Evolutionary conservation across 2,113 vertebrate species (phyloP), one percentile per base, ranked within the genome.

Genomic region (Drymodes brunneopygia): DNA sequence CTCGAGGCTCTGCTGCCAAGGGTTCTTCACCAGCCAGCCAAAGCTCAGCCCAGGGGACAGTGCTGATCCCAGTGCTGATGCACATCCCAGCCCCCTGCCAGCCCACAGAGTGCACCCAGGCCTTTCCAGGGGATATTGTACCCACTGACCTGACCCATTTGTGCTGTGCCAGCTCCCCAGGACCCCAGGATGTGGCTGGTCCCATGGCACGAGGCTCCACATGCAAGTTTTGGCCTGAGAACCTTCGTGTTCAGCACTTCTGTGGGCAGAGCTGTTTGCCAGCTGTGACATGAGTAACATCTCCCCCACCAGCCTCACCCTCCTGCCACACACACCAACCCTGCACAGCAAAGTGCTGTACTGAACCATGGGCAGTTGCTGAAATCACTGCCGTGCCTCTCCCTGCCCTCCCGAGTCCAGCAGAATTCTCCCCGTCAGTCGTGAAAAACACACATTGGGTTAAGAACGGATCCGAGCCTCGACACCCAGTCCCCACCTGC

Each of bases 251-350:
- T 86, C 17, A 1, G 61, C 58, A 5, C 70, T 28, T 74, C 71
- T 62, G 40, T 3, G 70, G n/a, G 6, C 66, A 61, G 45, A 57
- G 78, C 73, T 29, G 21, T 8, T 58, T 12, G 6, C 92, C 93
- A 79, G 83, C 65, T 72, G 90, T 85, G 89, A 22, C 65, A 90
- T 6, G 28, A 80, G 83, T 24, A 60, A 70, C 74, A 84, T 75
- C 79, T 50, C 70, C 71, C 74, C 42, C 0, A 1, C 62, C 94
- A 82, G 71, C 79, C 77, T 78, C 87, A 50, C 35, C 62, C 67
- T 75, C 60, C 23, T 47, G 70, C 87, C 78, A 73, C 92, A 33
- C 74, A 42, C 7, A 3, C 71, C 90, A 67, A 16, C 71, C 50
- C 71, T 18, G 18, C 57, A 3, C 67, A 23, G 95, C 79, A 10